Conservation (phyloP, 2,797 vertebrate species). For the Tolypeutes matacus region DNA sequence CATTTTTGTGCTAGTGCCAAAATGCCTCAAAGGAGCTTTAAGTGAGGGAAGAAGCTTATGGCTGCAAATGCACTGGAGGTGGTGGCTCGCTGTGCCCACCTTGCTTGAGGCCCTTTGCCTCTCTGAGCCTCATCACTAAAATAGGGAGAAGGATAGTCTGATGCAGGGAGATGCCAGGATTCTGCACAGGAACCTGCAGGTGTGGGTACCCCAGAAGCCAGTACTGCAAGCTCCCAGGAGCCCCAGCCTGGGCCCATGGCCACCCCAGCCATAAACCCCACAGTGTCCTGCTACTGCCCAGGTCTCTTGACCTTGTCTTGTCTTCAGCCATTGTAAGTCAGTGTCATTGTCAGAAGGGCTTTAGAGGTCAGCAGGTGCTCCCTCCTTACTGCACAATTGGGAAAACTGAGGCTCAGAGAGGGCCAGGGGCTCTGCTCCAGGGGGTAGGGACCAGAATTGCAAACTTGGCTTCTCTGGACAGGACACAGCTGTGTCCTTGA, state of each 20-base stretch:
- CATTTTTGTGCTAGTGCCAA: background rate
- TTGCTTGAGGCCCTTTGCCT: background rate
- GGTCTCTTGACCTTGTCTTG: background rate
- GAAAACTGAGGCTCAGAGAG: background rate
- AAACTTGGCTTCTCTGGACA: background rate
- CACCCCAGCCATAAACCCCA: background rate
- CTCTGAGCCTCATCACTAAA: constrained; percentile 36
- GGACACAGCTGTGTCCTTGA: background rate
- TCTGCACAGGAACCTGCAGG: background rate
- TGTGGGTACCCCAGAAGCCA: background rate
- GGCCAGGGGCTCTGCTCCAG: background rate
- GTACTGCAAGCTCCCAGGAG: background rate
- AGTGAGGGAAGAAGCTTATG: background rate
- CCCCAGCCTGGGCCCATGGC: background rate
- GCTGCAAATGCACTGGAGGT: too few relatives aligned
- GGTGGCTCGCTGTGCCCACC: background rate
- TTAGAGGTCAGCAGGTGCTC: background rate
- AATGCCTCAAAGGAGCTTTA: background rate
- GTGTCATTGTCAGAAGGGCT: background rate
- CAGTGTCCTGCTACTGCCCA: background rate
- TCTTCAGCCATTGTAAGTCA: background rate
- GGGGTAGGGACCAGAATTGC: background rate
- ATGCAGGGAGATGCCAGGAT: background rate
- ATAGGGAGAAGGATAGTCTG: background rate
- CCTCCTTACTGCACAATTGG: background rate